phyloP scores from a whole-genome alignment of 2,888 invertebrate genomes.

The Cordilura impudica region DNA sequence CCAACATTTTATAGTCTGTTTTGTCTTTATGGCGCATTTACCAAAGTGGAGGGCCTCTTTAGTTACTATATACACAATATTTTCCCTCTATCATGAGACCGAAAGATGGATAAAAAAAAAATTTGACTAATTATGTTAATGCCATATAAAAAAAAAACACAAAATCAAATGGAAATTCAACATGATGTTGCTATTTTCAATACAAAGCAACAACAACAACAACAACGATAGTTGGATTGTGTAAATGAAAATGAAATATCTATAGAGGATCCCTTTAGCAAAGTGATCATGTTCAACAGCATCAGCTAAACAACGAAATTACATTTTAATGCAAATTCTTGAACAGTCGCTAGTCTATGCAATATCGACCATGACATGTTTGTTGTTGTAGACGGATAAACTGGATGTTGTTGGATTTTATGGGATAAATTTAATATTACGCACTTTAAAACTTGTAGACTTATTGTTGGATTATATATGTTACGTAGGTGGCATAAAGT shows the following conservation, averaged over 20 bases:
- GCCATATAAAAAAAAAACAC: conserved; percentile 17
- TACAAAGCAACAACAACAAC: background rate
- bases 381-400: background rate
- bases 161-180: conserved; percentile 40
- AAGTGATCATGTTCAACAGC: conserved; percentile 53
- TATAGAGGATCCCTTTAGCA: background rate
- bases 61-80: background rate
- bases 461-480: background rate
- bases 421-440: background rate
- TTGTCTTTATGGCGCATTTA: conserved; percentile 19
- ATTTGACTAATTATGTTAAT: conserved; percentile 63
- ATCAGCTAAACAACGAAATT: conserved; percentile 46
- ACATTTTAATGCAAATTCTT: conserved; percentile 65
- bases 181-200: conserved; percentile 41
- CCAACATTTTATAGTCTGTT: conserved; percentile 47
- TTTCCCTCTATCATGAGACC: background rate
- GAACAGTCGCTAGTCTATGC: conserved; percentile 32
- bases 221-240: background rate
- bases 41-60: conserved; percentile 14
- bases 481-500: conserved; percentile 60
- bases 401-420: background rate
- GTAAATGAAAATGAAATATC: background rate
- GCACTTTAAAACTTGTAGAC: background rate
- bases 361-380: conserved; percentile 65
- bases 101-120: conserved; percentile 11